Evolutionary conservation across 2,888 invertebrate genomes (phyloP).

Genomic region (Caenorhabditis panamensis): DNA sequence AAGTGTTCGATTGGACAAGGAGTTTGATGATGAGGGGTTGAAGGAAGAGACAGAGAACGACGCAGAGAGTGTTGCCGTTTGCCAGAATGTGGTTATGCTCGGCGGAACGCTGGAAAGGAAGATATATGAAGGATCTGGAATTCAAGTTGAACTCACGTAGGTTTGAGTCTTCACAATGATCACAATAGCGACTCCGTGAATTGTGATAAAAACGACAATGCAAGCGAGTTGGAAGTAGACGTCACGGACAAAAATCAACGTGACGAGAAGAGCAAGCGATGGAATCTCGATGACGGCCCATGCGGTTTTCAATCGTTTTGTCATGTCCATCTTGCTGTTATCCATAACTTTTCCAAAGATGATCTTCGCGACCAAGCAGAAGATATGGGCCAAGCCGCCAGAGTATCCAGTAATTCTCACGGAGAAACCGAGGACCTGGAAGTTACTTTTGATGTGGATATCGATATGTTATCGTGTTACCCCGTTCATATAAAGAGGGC

Average conservation of each 20-base stretch:
- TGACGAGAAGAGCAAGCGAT: conserved; percentile 26
- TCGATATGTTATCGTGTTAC: too few species aligned
- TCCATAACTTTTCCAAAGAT: conserved; percentile 61
- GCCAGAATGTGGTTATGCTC: conserved; percentile 64
- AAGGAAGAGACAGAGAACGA: conserved; percentile 57
- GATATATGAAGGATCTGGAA: background rate
- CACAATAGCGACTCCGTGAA: conserved; percentile 64
- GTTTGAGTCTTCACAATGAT: conserved; percentile 61
- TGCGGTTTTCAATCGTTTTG: conserved; percentile 42
- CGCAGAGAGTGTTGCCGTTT: conserved; percentile 65
- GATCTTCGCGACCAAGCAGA: conserved; percentile 56
- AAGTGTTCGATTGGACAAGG: conserved; percentile 57
- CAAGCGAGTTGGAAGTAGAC: conserved; percentile 35
- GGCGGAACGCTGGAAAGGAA: conserved; percentile 51
- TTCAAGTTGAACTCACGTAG: conserved; percentile 32
- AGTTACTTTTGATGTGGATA: too few species aligned
- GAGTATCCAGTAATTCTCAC: conserved; percentile 47
- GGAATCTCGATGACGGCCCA: conserved; percentile 46
- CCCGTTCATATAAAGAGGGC: conserved; percentile 61
- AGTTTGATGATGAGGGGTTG: conserved; percentile 56
- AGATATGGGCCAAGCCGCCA: conserved; percentile 55
- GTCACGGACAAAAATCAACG: conserved; percentile 47
- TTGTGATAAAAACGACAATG: conserved; percentile 62
- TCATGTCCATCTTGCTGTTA: conserved; percentile 47
- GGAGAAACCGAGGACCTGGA: conserved; percentile 56